Evolutionary conservation across 2,888 invertebrate genomes (phyloP), one percentile per base, ranked within the genome.

Genomic region (Aphidoletes aphidimyza): DNA sequence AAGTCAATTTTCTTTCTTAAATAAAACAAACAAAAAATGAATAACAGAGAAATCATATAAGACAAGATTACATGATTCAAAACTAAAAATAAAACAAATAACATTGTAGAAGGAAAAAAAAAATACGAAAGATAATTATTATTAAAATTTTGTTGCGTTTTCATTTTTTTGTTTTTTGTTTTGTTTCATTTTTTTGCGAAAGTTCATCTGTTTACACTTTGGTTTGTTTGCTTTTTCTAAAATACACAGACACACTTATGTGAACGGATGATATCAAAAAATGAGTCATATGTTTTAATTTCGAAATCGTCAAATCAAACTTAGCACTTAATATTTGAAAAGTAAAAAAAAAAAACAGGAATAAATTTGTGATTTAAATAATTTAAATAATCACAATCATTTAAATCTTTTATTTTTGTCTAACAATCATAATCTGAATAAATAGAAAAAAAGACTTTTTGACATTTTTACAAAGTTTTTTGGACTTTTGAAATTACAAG

Each of bases 311-410:
- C 30, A 69, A 30, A 14, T 69, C n/a, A 69, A 42, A 9, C 14
- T 42, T 69, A 69, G 30, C 1, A 30, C 2, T 69, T 69, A 69
- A 30, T 14, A 22, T 54, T 54, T 2, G 17, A 47, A 6, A 11
- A 47, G 47, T 6, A 42, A 47, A 11, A 17, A 47, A 47, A 39
- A 8, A 11, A 22, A 69, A 69, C 30, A 69, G 69, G 69, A 69
- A 69, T 69, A 69, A 69, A 69, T 69, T 26, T 69, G 69, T 69
- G 69, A 69, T 69, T 54, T 69, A 69, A 69, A 69, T n/a, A n/a
- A n/a, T n/a, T n/a, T n/a, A 30, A 30, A 30, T 30, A 69, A 69
- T 69, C 69, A 69, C 69, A 69, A 14, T 54, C 2, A 54, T 54
- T 54, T 54, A 3, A 11, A 22, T 26, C n/a, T 69, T 30, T 69